A percentile compares a stretch with the other conserved stretches of the same genome.
These are phyloP conservation scores for Cliona cf. orientalis DNA, from an alignment of 37 sponge, comb jelly and placozoan genomes.

Conservation along the genomic window DNA sequence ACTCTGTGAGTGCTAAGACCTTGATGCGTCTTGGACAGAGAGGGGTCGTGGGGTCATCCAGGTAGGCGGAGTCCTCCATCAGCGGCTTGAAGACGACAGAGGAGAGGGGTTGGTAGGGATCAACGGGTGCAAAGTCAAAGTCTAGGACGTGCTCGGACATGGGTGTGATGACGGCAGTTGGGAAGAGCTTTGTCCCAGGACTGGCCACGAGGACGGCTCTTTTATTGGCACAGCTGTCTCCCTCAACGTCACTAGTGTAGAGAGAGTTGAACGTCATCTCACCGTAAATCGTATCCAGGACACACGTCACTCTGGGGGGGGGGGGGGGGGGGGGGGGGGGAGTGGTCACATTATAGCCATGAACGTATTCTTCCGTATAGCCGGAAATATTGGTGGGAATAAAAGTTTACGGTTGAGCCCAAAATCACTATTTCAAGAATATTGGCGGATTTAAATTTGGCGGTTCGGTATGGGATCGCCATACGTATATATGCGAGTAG, in stretches of 20 bases:
- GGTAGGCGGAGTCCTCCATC: background rate
- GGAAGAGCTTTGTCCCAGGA: slow-evolving; percentile 57
- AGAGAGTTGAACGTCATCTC: slow-evolving; percentile 43
- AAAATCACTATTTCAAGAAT: no score
- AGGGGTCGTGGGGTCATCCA: slow-evolving; percentile 4
- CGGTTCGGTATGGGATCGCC: no score
- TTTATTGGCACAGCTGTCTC: background rate
- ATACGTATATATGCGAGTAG: no score
- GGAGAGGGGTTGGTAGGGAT: slow-evolving; percentile 39
- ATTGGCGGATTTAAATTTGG: no score
- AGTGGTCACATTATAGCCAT: background rate
- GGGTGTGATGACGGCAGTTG: slow-evolving; percentile 64
- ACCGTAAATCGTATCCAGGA: slow-evolving; percentile 26
- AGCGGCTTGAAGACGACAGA: slow-evolving; percentile 20
- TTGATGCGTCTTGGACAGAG: slow-evolving; percentile 51
- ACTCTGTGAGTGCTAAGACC: slow-evolving; percentile 10
- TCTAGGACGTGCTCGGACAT: slow-evolving; percentile 15
- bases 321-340: background rate
- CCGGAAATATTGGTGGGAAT: background rate
- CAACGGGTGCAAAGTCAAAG: slow-evolving; percentile 44
- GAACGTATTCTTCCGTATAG: background rate
- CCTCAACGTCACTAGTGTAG: background rate
- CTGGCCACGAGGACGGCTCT: background rate
- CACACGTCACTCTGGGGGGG: slow-evolving; percentile 40
- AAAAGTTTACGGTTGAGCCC: no score